A percentile compares a stretch with the other conserved stretches of the same genome.
Evolutionary conservation across 2,888 invertebrate species (phyloP).

Genomic region (Epinotia bilunana): DNA sequence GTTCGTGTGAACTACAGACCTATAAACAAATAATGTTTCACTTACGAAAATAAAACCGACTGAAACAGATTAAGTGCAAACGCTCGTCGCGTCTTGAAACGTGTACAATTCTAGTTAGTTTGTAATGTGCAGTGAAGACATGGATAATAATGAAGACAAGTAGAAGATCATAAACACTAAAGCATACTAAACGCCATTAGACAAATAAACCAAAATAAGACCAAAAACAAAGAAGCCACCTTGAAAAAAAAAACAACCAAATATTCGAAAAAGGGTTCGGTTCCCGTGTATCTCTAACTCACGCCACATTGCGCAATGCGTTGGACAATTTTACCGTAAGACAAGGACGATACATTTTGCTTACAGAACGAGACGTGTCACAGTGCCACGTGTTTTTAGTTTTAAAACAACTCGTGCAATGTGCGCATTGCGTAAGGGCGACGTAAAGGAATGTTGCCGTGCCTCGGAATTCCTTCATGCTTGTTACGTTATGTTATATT

Average conservation of each 20-base stretch:
- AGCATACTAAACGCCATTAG: background rate
- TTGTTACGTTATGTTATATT: slow-evolving; percentile 5
- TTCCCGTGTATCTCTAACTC: slow-evolving; percentile 56
- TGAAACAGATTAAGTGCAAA: background rate
- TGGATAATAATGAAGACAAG: too few species aligned
- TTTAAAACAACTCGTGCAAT: slow-evolving; percentile 18
- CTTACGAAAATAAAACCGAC: background rate
- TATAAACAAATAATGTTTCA: slow-evolving; percentile 1
- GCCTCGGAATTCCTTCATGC: slow-evolving; percentile 8
- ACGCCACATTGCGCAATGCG: slow-evolving; percentile 61
- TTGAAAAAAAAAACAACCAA: slow-evolving; percentile 1
- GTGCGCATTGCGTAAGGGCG: slow-evolving; percentile 30
- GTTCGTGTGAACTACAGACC: background rate
- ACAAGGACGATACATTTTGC: slow-evolving; percentile 49
- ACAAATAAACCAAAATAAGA: background rate
- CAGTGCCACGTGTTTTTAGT: slow-evolving; percentile 30
- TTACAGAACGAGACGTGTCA: slow-evolving; percentile 51
- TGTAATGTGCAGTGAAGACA: background rate
- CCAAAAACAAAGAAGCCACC: background rate
- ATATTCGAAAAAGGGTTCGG: slow-evolving; percentile 34
- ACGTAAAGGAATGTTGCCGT: slow-evolving; percentile 15
- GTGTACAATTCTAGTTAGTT: background rate
- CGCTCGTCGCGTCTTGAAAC: background rate
- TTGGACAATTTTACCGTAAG: slow-evolving; percentile 51
- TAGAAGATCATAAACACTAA: too few species aligned